Evolutionary conservation across 2,888 invertebrate species (phyloP).

Genomic region (Carterocephalus palaemon): DNA sequence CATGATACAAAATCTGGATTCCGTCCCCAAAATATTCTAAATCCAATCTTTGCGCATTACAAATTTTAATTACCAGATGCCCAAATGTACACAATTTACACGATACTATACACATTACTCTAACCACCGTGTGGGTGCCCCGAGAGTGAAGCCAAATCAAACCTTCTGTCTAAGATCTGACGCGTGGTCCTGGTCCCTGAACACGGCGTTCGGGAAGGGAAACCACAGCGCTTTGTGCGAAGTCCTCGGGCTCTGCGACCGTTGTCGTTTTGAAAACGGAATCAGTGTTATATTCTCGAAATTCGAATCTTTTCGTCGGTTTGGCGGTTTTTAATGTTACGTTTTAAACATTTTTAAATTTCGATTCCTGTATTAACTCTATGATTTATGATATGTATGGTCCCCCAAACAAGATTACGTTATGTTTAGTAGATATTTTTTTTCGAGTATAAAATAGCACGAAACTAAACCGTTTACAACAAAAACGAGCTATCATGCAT

Average conservation of each 20-base stretch:
- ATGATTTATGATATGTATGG: too few relatives aligned
- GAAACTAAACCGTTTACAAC: neutral
- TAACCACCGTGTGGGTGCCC: constrained; percentile 12
- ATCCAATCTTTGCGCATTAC: constrained; percentile 8
- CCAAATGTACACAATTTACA: constrained; percentile 16
- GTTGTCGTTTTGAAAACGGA: constrained; percentile 29
- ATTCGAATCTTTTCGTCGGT: too few relatives aligned
- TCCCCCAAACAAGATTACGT: too few relatives aligned
- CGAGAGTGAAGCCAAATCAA: constrained; percentile 38
- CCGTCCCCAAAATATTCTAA: neutral
- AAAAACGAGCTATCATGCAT: constrained; percentile 56
- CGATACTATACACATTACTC: too few relatives aligned
- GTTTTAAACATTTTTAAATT: too few relatives aligned
- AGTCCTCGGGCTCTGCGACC: constrained; percentile 78
- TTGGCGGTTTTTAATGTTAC: too few relatives aligned
- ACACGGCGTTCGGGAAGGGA: constrained; percentile 80
- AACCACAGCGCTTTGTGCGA: constrained; percentile 80
- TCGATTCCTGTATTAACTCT: too few relatives aligned
- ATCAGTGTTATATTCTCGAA: neutral
- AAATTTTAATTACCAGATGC: constrained; percentile 17
- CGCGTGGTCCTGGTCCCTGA: constrained; percentile 72
- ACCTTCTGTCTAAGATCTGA: constrained; percentile 74
- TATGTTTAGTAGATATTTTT: too few relatives aligned
- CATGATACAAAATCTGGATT: too few relatives aligned
- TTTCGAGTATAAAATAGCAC: too few relatives aligned